phyloP scores from a whole-genome alignment of 2,888 invertebrate species.

The Andrena dorsata region DNA sequence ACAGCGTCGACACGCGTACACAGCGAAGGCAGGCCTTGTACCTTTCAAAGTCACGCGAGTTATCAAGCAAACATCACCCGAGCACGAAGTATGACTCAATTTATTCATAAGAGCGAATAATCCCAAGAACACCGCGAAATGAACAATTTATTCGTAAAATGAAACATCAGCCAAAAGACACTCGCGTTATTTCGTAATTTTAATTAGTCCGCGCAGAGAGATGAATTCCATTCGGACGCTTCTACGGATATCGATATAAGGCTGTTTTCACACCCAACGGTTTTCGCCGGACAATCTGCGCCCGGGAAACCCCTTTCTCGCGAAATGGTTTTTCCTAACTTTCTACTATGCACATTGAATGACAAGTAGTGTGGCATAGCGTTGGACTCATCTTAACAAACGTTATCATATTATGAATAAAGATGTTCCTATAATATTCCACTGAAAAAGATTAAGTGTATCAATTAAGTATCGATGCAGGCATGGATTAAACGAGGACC shows the following conservation, averaged over 20 bases:
- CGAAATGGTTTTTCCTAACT: not conserved
- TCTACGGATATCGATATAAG: slow-evolving; percentile 21
- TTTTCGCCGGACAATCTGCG: not conserved
- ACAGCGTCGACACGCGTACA: not conserved
- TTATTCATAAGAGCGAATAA: slow-evolving; percentile 5
- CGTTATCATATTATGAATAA: too few species aligned
- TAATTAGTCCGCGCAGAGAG: not conserved
- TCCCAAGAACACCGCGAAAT: not conserved
- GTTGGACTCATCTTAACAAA: too few species aligned
- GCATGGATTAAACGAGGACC: too few species aligned
- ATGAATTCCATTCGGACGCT: not conserved
- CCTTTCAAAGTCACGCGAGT: not conserved
- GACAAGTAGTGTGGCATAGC: too few species aligned
- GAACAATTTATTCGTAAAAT: not conserved
- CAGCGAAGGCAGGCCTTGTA: not conserved
- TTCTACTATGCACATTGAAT: too few species aligned
- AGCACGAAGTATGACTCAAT: slow-evolving; percentile 9
- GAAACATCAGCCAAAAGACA: not conserved
- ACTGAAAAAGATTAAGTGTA: too few species aligned
- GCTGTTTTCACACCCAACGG: too few species aligned
- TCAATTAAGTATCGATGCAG: too few species aligned
- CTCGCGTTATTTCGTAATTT: not conserved
- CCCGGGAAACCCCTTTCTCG: not conserved
- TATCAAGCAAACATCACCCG: not conserved
- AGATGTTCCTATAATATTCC: too few species aligned